Evolutionary conservation across 2,888 invertebrate genomes (phyloP), one percentile per base, ranked within the genome.

Genomic region (Matsumyia berberina): DNA sequence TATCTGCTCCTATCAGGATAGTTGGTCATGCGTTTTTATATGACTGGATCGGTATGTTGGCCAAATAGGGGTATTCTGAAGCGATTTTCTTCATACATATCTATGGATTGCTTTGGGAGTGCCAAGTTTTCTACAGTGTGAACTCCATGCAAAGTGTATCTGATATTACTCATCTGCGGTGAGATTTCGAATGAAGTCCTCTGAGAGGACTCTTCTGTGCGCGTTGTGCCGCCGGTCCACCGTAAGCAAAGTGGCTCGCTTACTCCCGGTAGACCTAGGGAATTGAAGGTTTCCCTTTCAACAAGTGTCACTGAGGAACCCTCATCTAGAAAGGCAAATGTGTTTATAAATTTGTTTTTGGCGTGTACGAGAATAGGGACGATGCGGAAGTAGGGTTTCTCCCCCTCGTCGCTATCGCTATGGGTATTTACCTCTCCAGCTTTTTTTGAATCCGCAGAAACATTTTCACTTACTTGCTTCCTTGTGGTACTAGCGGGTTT

Each of bases 1-100:
- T 73, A 33, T 73, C 33, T 6, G 39, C 62, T 12, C 77, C 82
- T n/a, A 78, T 83, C 9, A 78, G 31, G 8, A 83, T 24, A 8
- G 51, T 9, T 31, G 81, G 74, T n/a, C 24, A 42, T 15, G 42
- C 62, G 24, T 80, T 64, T 1, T 70, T 35, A 64, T 80, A 80
- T 35, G 67, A 60, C n/a, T 60, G 11, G 35, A 86, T 58, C 5
- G 86, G 77, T n/a, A 86, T 29, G 33, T 62, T 55, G 2, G 39
- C 12, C 33, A 76, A 33, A 12, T 66, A 55, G 9, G 66, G 42
- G 24, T 66, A 76, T 17, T 7, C 37, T n/a, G 11, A 17, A 29
- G 11, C 17, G 5, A 70, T 57, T 11, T 37, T 46, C 17, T n/a
- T n/a, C n/a, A n/a, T 19, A 7, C 8, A 62, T 53, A 31, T 74